Base-by-base conservation (phyloP, 2,797 vertebrate species). In the Macroramphosus scolopax region DNA sequence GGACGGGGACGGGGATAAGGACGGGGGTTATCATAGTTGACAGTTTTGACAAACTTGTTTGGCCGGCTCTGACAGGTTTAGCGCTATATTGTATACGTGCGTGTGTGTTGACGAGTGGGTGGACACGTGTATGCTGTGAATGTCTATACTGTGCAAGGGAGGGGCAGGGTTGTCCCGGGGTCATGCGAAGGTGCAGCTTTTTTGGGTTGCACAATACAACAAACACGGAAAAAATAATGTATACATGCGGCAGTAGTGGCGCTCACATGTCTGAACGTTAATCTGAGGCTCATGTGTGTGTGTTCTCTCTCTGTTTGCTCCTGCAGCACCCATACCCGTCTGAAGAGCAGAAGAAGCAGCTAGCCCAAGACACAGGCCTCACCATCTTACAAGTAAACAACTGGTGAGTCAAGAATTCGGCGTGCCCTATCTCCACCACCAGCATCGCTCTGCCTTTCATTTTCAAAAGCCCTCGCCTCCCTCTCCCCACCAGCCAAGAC, bases 301-400 rank as follows among this genome's bases (percentile, higher is more conserved):
- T 71, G 3, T 51, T 20, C 18, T 65, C 11, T 57, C 31, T 79
- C 38, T 61, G 77, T 89, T 91, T 89, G 84, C 76, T 89, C 85
- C 87, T 78, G 64, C 92, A 98, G 95, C 96, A 98, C 89, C 96
- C 96, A 60, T 98, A 98, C 88, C 96, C 96, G 53, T 98, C 96
- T 88, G 96, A 98, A 91, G 96, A 98, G 89, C 96, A 98, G 93
- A 98, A 98, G 92, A 98, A 98, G 92, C 96, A 98, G 92, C 93
- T 98, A 93, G 95, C 96, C 82, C 96, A 98, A 89, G 96, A 98
- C 92, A 98, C 96, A 35, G 96, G 96, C 87, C 94, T 98, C 86
- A 98, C 96, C 89, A 98, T 98, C 89, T 93, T 98, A 93, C 96
- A 98, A 96, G 96, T 98, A 92, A 98, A 98, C 92, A 98, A 98